Evolutionary conservation across 2,113 vertebrate species (phyloP).

Genomic region (Craseonycteris thonglongyai): DNA sequence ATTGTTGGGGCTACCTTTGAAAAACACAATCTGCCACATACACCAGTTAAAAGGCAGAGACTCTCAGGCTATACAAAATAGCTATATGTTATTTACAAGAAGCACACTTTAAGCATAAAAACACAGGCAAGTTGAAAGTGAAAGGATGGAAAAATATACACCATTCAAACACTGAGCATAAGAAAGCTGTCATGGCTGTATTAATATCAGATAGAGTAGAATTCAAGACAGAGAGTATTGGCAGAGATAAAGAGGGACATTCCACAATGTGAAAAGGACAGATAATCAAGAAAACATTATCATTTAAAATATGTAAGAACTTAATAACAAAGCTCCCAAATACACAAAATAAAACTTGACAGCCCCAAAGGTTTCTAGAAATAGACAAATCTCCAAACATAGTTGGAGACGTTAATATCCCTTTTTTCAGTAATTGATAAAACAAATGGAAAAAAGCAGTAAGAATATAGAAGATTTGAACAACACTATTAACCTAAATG

Average conservation of each 20-base stretch:
- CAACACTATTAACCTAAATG: not conserved
- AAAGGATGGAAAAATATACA: not conserved
- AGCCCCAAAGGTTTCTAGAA: not conserved
- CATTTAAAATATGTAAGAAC: not conserved
- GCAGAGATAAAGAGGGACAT: not conserved
- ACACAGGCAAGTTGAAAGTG: not conserved
- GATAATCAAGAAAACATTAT: not conserved
- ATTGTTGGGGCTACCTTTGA: slow-evolving; percentile 35
- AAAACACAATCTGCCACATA: slow-evolving; percentile 37
- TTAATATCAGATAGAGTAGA: not conserved
- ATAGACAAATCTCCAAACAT: not conserved
- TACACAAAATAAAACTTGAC: not conserved
- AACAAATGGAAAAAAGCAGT: not conserved
- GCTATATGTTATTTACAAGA: slow-evolving; percentile 11
- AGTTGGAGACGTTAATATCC: not conserved
- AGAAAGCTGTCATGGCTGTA: not conserved
- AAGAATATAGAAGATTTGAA: not conserved
- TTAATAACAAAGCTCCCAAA: not conserved
- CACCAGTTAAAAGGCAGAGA: not conserved
- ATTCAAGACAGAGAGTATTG: not conserved
- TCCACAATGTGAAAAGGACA: not conserved
- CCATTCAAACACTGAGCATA: not conserved
- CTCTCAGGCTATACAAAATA: not conserved
- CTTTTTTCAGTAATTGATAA: not conserved
- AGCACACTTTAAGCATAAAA: not conserved